Conservation (phyloP, 2,113 vertebrate genomes). For the Microcebus lehilahytsara region DNA sequence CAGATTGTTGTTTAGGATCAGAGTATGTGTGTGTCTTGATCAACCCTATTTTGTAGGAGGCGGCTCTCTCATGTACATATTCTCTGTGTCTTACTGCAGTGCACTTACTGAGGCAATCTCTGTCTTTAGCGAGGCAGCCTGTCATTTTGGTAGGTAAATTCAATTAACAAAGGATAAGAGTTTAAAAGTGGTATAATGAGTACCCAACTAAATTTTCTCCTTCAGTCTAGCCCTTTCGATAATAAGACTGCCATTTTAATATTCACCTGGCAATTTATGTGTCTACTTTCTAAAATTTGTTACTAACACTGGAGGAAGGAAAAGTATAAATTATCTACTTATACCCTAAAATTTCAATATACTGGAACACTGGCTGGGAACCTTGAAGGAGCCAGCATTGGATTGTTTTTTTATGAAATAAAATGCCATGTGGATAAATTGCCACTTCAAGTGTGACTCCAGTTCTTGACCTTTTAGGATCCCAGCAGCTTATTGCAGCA, state of each 20-base stretch:
- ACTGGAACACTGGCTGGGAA: background rate
- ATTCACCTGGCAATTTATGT: background rate
- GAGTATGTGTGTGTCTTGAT: rapidly evolving
- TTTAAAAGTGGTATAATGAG: background rate
- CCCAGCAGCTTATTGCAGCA: background rate
- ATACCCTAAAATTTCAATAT: background rate
- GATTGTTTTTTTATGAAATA: background rate
- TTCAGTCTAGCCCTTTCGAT: background rate
- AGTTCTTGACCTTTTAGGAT: slow-evolving; percentile 15
- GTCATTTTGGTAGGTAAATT: background rate
- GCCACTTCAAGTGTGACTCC: background rate
- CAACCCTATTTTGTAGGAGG: background rate
- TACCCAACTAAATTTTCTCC: background rate
- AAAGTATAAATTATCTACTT: background rate
- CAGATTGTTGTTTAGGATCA: background rate
- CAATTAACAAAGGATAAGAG: background rate
- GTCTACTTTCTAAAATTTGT: background rate
- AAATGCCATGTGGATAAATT: background rate
- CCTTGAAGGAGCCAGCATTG: background rate
- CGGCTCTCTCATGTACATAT: rapidly evolving
- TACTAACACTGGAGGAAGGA: background rate
- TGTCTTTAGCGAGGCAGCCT: background rate
- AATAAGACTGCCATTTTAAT: background rate
- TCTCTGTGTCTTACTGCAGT: background rate
- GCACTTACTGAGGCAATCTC: background rate